Conservation (phyloP, 2,113 vertebrate species). For the Indri indri region DNA sequence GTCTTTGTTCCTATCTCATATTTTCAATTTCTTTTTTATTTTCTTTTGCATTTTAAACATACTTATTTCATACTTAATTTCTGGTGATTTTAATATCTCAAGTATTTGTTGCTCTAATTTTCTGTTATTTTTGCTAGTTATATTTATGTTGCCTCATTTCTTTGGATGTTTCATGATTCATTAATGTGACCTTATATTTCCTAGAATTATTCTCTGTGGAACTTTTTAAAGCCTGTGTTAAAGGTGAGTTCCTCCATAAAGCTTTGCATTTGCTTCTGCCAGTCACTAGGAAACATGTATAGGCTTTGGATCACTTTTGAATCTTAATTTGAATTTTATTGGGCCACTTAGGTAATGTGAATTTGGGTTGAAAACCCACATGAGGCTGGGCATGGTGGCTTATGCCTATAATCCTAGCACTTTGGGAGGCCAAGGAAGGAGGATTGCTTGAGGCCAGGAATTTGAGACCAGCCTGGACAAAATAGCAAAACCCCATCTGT, state of each 20-base stretch:
- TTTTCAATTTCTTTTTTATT: not conserved
- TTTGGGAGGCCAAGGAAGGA: too few relatives aligned
- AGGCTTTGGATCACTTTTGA: not conserved
- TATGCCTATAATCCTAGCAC: too few relatives aligned
- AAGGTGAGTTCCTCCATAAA: not conserved
- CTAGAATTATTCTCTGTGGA: not conserved
- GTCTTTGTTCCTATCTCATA: not conserved
- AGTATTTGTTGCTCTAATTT: not conserved
- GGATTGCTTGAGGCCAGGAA: too few relatives aligned
- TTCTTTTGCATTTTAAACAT: not conserved
- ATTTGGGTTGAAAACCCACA: constrained; percentile 1
- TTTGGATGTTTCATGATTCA: not conserved
- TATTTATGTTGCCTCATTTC: not conserved
- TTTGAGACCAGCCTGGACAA: too few relatives aligned
- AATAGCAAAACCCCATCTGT: too few relatives aligned
- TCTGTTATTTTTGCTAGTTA: not conserved
- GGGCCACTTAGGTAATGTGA: not conserved
- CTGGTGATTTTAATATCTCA: constrained; percentile 3
- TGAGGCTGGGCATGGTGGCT: too few relatives aligned
- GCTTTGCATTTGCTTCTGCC: not conserved
- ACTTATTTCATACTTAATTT: not conserved
- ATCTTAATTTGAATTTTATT: constrained; percentile 32
- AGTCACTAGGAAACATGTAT: not conserved
- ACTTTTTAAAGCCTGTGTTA: not conserved
- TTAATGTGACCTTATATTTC: not conserved